Base-by-base conservation (phyloP, 2,797 vertebrate species). In the Pyrrhura leucotis region DNA sequence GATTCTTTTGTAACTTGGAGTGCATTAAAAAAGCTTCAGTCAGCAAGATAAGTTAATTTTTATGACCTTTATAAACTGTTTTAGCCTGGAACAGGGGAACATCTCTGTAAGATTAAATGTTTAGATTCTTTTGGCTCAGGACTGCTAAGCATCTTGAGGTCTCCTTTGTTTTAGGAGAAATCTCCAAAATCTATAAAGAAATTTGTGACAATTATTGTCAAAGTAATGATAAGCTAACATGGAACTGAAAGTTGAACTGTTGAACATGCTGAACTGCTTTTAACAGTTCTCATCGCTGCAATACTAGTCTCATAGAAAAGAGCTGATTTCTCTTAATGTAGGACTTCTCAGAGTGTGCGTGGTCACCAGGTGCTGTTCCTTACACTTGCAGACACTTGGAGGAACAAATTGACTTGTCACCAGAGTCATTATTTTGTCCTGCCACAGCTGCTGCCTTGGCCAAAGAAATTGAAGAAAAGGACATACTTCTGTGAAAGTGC, bases 41-140 rank as follows among this genome's bases (percentile, higher is more conserved):
- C 98, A 98, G 98, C 95, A 98, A 97, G 95, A 97, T 98, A 97
- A 97, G 94, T 98, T 98, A 97, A 97, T 98, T 98, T 97, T 98
- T 96, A 97, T 97, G 96, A 97, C 97, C 96, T 98, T 98, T 98
- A 97, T 96, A 98, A 98, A 96, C 97, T 97, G 88, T 98, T 98
- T 97, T 97, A 98, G 85, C 85, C 80, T 96, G 89, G 95, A 97
- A 97, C 88, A 95, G 68, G 35, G 74, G 93, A 97, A 94, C 89
- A 89, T 95, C 89, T 97, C 92, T 96, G 95, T 94, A 97, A 98
- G 92, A 98, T 97, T 96, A 97, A 97, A 98, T 95, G 96, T 97
- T 96, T 89, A 77, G 96, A 98, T 98, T 93, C 91, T 97, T 97
- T 98, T 96, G 97, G 90, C 94, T 96, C 73, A 90, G 88, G 73